phyloP scores from a whole-genome alignment of 2,113 vertebrate species.

The Cisticola juncidis region DNA sequence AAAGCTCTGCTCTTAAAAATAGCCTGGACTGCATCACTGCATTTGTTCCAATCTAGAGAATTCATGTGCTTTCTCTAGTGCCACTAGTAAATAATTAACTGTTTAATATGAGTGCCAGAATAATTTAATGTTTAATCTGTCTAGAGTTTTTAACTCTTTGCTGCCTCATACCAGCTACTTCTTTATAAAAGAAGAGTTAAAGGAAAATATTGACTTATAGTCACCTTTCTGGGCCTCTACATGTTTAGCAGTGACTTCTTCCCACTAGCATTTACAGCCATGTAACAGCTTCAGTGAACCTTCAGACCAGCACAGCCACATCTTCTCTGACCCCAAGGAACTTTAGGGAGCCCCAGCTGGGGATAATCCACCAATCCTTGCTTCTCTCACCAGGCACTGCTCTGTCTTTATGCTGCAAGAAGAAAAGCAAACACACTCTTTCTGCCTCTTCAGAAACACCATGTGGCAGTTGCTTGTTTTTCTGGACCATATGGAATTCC shows the following conservation, averaged over 20 bases:
- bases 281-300: neutral
- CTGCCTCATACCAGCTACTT: neutral
- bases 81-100: constrained; percentile 35
- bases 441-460: neutral
- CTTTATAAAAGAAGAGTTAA: neutral
- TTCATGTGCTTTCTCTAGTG: neutral
- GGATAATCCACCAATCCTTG: neutral
- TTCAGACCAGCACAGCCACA: neutral
- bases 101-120: constrained; percentile 29
- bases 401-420: neutral
- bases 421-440: neutral
- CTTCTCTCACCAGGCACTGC: neutral
- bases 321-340: neutral
- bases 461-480: neutral
- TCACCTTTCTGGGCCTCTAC: neutral
- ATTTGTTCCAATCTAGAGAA: constrained; percentile 16
- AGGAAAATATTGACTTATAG: neutral
- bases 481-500: neutral
- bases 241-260: neutral
- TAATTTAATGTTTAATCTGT: constrained; percentile 28
- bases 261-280: neutral
- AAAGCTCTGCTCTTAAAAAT: constrained; percentile 22
- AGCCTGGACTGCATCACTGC: constrained; percentile 12
- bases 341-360: neutral
- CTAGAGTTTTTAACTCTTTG: neutral